Conservation (phyloP, 1,140 invertebrate genomes). For the Papilio aristodemus region DNA sequence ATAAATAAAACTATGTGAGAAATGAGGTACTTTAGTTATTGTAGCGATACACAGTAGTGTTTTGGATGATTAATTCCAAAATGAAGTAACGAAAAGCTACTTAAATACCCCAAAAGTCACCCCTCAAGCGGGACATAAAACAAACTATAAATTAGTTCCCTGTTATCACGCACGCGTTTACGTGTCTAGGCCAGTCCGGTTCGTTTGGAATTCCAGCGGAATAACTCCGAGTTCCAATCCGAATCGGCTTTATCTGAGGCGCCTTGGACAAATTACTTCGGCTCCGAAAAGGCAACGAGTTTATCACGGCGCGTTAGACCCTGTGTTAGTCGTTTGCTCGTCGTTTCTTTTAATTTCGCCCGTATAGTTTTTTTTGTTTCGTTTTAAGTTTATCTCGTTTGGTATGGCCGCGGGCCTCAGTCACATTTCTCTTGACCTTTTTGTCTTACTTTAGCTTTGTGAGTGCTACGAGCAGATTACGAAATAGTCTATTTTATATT, state of each 20-base stretch:
- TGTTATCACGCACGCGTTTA: not conserved
- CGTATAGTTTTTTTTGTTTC: slow-evolving; percentile 71
- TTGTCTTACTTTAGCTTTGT: slow-evolving; percentile 41
- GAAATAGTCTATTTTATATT: slow-evolving; percentile 35
- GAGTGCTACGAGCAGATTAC: slow-evolving; percentile 45
- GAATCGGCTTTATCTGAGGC: slow-evolving; percentile 72
- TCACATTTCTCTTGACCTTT: slow-evolving; percentile 59
- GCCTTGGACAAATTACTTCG: slow-evolving; percentile 78
- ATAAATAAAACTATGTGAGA: too few relatives aligned
- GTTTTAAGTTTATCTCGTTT: slow-evolving; percentile 71
- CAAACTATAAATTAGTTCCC: slow-evolving; percentile 9
- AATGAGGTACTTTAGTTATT: too few relatives aligned
- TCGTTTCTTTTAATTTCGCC: slow-evolving; percentile 76
- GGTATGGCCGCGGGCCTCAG: slow-evolving; percentile 62
- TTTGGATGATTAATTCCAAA: not conserved
- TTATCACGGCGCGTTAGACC: slow-evolving; percentile 72
- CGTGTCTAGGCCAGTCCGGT: slow-evolving; percentile 47
- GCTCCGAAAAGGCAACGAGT: slow-evolving; percentile 64
- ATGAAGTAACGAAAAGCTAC: not conserved
- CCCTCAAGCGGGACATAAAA: not conserved
- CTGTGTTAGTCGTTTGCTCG: slow-evolving; percentile 70
- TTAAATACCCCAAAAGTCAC: not conserved
- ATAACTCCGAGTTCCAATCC: slow-evolving; percentile 49
- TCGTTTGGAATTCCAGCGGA: slow-evolving; percentile 61
- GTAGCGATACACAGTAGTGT: too few relatives aligned